A percentile compares a stretch with the other conserved stretches of the same genome.
phyloP scores from a whole-genome alignment of 2,113 vertebrate species.

The Albula goreensis region DNA sequence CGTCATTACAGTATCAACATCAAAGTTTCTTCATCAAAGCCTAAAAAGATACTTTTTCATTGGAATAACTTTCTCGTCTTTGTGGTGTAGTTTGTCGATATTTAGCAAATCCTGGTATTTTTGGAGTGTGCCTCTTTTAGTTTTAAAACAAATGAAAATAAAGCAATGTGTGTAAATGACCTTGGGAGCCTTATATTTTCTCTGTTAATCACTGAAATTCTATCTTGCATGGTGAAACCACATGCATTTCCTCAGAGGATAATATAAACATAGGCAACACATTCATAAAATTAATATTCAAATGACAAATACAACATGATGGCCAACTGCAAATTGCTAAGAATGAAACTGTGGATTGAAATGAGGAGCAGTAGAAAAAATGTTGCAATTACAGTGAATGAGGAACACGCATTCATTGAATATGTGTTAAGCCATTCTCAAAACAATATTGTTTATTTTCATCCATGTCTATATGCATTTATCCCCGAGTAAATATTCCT shows the following conservation, averaged over 20 bases:
- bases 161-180: slow-evolving; percentile 9
- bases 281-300: background rate
- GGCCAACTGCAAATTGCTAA: background rate
- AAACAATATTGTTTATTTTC: too few species aligned
- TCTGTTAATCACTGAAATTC: background rate
- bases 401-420: background rate
- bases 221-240: background rate
- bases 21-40: background rate
- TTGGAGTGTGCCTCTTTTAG: slow-evolving; percentile 64
- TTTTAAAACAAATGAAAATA: slow-evolving; percentile 53
- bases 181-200: background rate
- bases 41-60: slow-evolving; percentile 47
- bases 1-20: background rate
- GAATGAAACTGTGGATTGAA: background rate
- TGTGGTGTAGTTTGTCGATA: slow-evolving; percentile 67
- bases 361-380: background rate
- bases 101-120: slow-evolving; percentile 67
- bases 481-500: too few species aligned
- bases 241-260: background rate
- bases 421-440: too few species aligned
- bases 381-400: background rate
- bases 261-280: background rate
- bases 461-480: too few species aligned
- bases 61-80: slow-evolving; percentile 56
- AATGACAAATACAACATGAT: background rate